Evolutionary conservation across 2,797 vertebrate genomes (phyloP), one percentile per base, ranked within the genome.

Genomic region (Crypturellus tataupa): DNA sequence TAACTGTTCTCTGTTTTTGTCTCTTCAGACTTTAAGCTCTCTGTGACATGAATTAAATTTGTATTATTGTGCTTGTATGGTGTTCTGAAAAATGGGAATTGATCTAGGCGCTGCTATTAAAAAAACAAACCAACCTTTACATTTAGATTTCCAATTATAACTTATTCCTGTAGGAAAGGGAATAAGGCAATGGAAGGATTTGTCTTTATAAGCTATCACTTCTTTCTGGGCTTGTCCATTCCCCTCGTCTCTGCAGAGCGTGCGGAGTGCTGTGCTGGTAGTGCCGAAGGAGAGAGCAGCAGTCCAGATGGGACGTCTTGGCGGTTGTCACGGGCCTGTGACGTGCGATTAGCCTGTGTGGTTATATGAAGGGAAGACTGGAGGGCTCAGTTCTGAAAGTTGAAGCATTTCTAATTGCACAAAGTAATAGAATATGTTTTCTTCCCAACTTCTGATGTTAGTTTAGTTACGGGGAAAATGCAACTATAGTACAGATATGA

Each of bases 31-130:
- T 18, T 1, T 42, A 63, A 77, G 17, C 42, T 24, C 23, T 69
- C 62, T 0, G 3, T 0, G 1, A 2, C 14, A 29, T 39, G 31
- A 62, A 35, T 4, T 65, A 6, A 40, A 15, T 68, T 68, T 55
- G 1, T 64, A 63, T 44, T 7, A 18, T 3, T 49, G 1, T 71
- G 20, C n/a, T 86, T 33, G 25, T 0, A 65, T 6, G 46, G 3
- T 62, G 68, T 24, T 64, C 60, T 47, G 39, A 55, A 59, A 90
- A 60, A 33, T 18, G 4, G 2, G 19, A 10, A 10, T 60, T 70
- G 4, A 2, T 70, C 79, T 68, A 67, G 3, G 4, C 16, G 17
- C 31, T 23, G 29, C 12, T 68, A 29, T 60, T 56, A 82, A 73
- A 56, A 17, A 72, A 51, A 3, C 9, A 60, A 80, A 14, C 13